Evolutionary conservation across 2,888 invertebrate species (phyloP).

Genomic region (Phortica okadai): DNA sequence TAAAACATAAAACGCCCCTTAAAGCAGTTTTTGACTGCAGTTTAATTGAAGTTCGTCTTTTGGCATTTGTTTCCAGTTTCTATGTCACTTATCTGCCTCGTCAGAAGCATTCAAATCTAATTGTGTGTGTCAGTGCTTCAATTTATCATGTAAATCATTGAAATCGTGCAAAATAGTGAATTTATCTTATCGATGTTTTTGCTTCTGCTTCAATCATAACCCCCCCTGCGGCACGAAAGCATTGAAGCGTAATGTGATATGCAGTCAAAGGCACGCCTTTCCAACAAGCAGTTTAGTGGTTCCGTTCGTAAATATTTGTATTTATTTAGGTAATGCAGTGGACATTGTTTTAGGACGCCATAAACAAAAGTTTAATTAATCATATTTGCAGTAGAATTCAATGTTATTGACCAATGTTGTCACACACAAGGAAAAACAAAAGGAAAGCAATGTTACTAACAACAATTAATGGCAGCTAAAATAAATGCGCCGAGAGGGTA

Average conservation of each 20-base stretch:
- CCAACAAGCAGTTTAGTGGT: not conserved
- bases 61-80: not conserved
- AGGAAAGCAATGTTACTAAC: not conserved
- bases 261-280: not conserved
- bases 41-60: not conserved
- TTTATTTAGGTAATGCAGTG: not conserved
- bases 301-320: not conserved
- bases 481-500: not conserved
- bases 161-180: not conserved
- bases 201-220: not conserved
- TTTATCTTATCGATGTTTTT: not conserved
- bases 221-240: not conserved
- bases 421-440: not conserved
- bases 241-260: conserved; percentile 3
- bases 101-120: not conserved
- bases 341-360: not conserved
- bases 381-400: not conserved
- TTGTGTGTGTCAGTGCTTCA: not conserved
- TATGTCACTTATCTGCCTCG: not conserved
- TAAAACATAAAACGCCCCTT: not conserved
- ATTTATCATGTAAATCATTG: conserved; percentile 4
- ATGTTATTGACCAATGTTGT: not conserved
- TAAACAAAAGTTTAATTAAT: not conserved
- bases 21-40: not conserved
- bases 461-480: not conserved